Base-by-base conservation (phyloP, 2,113 vertebrate species). In the Ammospiza nelsoni region DNA sequence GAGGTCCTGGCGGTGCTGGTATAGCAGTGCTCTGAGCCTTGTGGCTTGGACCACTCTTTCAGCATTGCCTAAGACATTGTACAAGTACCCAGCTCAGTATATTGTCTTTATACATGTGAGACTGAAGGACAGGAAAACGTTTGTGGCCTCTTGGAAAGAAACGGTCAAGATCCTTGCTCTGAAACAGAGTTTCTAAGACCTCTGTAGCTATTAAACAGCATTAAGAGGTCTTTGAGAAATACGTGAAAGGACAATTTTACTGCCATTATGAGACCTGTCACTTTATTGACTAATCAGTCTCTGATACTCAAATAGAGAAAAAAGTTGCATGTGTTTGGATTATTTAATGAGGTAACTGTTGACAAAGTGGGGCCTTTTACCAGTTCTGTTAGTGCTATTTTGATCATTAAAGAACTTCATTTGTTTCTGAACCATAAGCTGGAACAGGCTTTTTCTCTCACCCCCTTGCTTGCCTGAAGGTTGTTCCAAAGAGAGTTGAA, bases 1-100 rank as follows among this genome's bases (percentile, higher is more conserved):
- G 83, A 90, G 51, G 43, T 86, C 39, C 83, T 49, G 48, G 85
- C 12, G 75, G 46, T 91, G 74, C 72, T 89, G 89, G 63, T 91
- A 8, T 83, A 84, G 74, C 91, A 90, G 37, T 17, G 67, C 84
- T 95, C 55, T 31, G 72, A 69, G 35, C 55, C 55, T n/a, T 95
- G 93, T 94, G 95, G 90, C 55, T 97, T 95, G 93, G 87, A 61
- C 46, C 1, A 4, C 66, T 72, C 11, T 57, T 61, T 66, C 31
- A 69, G 59, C 44, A 15, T 94, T 97, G 89, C 93, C 51, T 14
- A 77, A 86, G 82, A 87, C 39, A 13, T 2, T 77, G 67, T 82
- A n/a, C 46, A 54, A 83, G 78, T 11, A 29, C 27, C 29, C 41
- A 14, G n/a, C 54, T 77, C 31, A 15, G 22, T 48, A 8, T 51